Evolutionary conservation across 2,888 invertebrate species (phyloP).

Genomic region (Fragum whitleyi): DNA sequence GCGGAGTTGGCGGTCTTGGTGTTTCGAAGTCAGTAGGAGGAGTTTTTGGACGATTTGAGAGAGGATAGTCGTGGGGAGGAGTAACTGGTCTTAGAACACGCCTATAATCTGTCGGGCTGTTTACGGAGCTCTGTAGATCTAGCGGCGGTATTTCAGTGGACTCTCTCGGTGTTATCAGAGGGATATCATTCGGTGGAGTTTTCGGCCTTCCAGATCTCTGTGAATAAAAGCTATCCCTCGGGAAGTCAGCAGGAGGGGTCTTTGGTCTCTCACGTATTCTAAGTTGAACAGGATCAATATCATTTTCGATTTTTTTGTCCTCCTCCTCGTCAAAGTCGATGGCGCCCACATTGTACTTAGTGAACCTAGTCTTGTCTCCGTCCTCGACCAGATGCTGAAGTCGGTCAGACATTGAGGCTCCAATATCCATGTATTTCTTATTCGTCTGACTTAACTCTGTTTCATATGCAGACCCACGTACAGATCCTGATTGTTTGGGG

Average conservation of each 20-base stretch:
- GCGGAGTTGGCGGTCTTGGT: conserved; percentile 52
- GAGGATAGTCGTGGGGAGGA: conserved; percentile 56
- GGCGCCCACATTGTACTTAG: conserved; percentile 57
- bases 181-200: conserved; percentile 61
- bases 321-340: conserved; percentile 52
- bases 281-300: conserved; percentile 45
- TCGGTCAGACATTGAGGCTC: conserved; percentile 61
- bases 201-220: conserved; percentile 36
- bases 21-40: conserved; percentile 48
- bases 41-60: conserved; percentile 33
- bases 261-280: conserved; percentile 39
- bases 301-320: conserved; percentile 35
- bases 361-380: conserved; percentile 57
- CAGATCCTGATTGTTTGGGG: conserved; percentile 30
- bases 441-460: conserved; percentile 43
- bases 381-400: conserved; percentile 60
- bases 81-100: conserved; percentile 38
- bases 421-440: conserved; percentile 23
- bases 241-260: conserved; percentile 53
- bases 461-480: conserved; percentile 39
- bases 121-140: conserved; percentile 46
- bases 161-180: conserved; percentile 54
- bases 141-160: conserved; percentile 62
- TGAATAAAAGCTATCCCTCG: conserved; percentile 47
- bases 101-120: conserved; percentile 44